These are phyloP conservation scores for Drosophila robusta DNA, from an alignment of 2,888 invertebrate genomes.

Conservation along the genomic window DNA sequence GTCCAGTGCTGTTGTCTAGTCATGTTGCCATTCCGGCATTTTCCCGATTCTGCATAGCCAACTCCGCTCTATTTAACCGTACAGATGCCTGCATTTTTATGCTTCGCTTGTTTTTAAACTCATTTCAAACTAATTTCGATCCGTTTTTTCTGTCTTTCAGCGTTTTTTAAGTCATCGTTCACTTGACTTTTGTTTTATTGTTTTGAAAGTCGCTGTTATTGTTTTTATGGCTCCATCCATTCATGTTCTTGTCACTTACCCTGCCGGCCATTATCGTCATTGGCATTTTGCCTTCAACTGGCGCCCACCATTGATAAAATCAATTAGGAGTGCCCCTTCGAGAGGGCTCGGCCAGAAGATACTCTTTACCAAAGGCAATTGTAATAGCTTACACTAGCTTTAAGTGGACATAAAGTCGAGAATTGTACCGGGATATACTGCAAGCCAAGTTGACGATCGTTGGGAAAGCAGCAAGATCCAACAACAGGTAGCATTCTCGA, in stretches of 20 bases:
- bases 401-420: too few relatives aligned
- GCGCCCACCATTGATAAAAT: slow-evolving; percentile 46
- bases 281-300: slow-evolving; percentile 77
- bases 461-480: too few relatives aligned
- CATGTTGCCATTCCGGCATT: too few relatives aligned
- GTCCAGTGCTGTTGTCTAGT: too few relatives aligned
- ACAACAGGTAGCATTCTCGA: too few relatives aligned
- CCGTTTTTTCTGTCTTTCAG: slow-evolving; percentile 56
- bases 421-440: too few relatives aligned
- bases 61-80: slow-evolving; percentile 22
- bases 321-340: neutral
- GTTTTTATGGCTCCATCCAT: slow-evolving; percentile 19
- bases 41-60: slow-evolving; percentile 6
- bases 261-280: slow-evolving; percentile 53
- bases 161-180: slow-evolving; percentile 16
- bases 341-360: neutral
- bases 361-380: neutral
- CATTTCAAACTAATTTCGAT: slow-evolving; percentile 81
- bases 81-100: slow-evolving; percentile 71
- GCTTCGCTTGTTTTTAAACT: slow-evolving; percentile 80
- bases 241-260: slow-evolving; percentile 31
- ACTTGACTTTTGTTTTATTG: slow-evolving; percentile 65
- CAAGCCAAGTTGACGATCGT: too few relatives aligned
- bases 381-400: neutral
- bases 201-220: slow-evolving; percentile 66